These are phyloP conservation scores for Neomicropteryx cornuta DNA, from an alignment of 1,140 invertebrate genomes.

Conservation along the genomic window DNA sequence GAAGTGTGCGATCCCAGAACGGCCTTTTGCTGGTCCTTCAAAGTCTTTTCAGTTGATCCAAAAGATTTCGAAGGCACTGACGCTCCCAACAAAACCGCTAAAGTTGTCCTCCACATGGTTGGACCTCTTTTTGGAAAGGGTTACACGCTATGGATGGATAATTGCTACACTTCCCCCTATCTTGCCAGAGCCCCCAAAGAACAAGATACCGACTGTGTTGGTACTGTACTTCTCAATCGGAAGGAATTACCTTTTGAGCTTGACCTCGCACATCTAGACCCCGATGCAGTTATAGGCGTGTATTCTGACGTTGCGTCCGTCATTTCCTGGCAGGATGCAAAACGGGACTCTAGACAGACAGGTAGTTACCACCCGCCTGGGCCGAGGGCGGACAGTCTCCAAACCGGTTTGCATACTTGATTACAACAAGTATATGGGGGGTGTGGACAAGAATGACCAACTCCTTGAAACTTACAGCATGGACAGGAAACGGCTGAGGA, in stretches of 20 bases:
- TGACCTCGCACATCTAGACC: neutral
- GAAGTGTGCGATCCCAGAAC: conserved; percentile 15
- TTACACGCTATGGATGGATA: conserved; percentile 18
- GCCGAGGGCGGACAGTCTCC: neutral
- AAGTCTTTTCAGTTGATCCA: conserved; percentile 5
- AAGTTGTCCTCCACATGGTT: conserved; percentile 3
- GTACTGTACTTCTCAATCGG: conserved; percentile 10
- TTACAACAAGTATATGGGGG: conserved; percentile 20
- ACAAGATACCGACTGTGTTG: conserved; percentile 13
- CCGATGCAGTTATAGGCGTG: conserved; percentile 4
- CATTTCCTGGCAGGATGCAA: conserved; percentile 15
- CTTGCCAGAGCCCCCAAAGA: conserved; percentile 13
- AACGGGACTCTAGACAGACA: no score
- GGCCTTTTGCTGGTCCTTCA: conserved; percentile 10
- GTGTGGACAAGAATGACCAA: conserved; percentile 19
- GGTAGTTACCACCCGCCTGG: conserved; percentile 11
- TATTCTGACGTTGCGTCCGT: conserved; percentile 13
- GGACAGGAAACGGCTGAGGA: conserved; percentile 11
- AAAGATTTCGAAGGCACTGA: neutral
- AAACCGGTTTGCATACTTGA: conserved; percentile 13
- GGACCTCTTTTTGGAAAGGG: conserved; percentile 11
- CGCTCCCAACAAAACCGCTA: neutral
- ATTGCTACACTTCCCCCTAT: conserved; percentile 15
- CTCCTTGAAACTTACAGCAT: conserved; percentile 12
- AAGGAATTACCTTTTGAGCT: conserved; percentile 10